Base-by-base conservation (phyloP, 1,140 invertebrate genomes). In the Araneus ventricosus region DNA sequence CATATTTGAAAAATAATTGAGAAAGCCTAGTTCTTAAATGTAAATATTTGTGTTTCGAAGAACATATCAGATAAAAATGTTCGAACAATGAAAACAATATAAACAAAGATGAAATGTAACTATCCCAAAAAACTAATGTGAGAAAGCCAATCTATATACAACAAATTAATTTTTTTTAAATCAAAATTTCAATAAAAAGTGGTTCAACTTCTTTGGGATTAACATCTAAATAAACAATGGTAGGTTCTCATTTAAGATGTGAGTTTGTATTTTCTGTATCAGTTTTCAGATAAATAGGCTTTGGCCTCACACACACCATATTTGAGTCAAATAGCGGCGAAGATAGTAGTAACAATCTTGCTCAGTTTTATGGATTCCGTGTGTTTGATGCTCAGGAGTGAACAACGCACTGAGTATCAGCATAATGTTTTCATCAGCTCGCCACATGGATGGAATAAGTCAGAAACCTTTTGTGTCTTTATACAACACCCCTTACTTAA, bases 121-220 rank as follows among this genome's bases (percentile, higher is more conserved):
- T 75, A 75, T 22, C 30, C 17, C 30, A 75, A 75, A 75, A 20
- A 75, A 37, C 67, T 34, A 52, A 52, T 52, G 45, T 52, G 17
- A 75, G 30, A 75, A 24, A 63, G 59, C 30, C 5, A 3, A 37
- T 34, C 7, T 34, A 14, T 34, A 37, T 34, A 75, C 3, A 84
- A 84, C 45, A n/a, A 82, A 27, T 94, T 39, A 94, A 88, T n/a
- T n/a, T 94, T 89, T 95, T 98, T 98, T 87, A 99, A 96, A 95
- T 99, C 98, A 94, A 99, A 98, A 99, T 98, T 96, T 99, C 98
- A 94, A 99, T 97, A 34, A 99, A 96, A 41, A 99, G 95, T 6
- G 98, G 98, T 94, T 99, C 98, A 80, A 99, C 97, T 95, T 97
- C 96, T 85, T 97, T 97, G 84, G 98, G 98, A 96, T 99, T 98